Evolutionary conservation across 2,888 invertebrate genomes (phyloP), one percentile per base, ranked within the genome.

Genomic region (Thymelicus sylvestris): DNA sequence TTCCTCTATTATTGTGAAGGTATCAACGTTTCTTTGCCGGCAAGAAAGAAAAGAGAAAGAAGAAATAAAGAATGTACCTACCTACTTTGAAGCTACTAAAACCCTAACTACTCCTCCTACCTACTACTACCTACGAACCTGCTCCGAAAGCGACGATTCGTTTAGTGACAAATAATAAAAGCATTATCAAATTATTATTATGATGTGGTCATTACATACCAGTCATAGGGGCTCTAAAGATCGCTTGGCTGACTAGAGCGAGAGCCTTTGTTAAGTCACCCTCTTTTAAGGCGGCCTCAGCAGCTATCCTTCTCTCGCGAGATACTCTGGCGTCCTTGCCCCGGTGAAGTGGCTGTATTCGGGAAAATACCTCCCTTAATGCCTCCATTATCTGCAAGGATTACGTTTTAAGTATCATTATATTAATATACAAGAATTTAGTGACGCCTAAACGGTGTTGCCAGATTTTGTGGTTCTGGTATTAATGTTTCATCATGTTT

Each of bases 141-240:
- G n/a, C n/a, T n/a, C 31, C 31, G 31, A 31, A 31, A 31, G 5
- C 3, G 31, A 5, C 31, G 31, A 31, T 31, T 31, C 31, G 31
- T 31, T 31, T 31, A 31, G 31, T 31, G 31, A 3, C 31, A 31
- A 31, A 31, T 5, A 31, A 31, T 31, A 31, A 31, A 31, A 31
- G 31, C 31, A 31, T 31, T 31, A 31, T 31, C 31, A 31, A 5
- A 31, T 31, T 31, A 31, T 31, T 31, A 31, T 31, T 31, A 31
- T 31, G 31, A 31, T 31, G 31, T 31, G 31, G 31, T 31, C 31
- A 38, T 12, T 52, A 38, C 72, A 75, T 81, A 96, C 96, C 95
- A 78, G 95, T 94, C 77, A 90, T 86, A 0, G 97, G 97, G 0
- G 97, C 96, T 73, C 96, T 93, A 41, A 97, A 91, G 7, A 97